Base-by-base conservation (phyloP, 2,113 vertebrate genomes). In the Mormoops blainvillei region DNA sequence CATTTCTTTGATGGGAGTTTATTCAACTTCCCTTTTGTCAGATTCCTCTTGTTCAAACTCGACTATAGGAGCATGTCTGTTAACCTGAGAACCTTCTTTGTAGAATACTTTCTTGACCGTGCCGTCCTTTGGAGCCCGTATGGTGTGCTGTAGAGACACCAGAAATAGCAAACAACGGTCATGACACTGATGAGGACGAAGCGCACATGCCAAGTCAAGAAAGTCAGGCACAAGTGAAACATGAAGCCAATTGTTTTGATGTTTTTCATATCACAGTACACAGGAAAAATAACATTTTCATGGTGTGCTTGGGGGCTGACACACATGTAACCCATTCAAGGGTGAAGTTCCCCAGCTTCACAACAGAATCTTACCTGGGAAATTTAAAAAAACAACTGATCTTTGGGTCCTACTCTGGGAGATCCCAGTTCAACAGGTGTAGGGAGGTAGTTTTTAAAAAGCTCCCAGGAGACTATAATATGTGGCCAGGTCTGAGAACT, bases 101-200 rank as follows among this genome's bases (percentile, higher is more conserved):
- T 99, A 99, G 98, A 99, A 96, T 36, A 99, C 99, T 83, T 98
- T 99, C 98, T 99, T 99, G 73, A 99, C 99, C 3, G 99, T 98
- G 6, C 99, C 99, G 0, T 99, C 98, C 98, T 99, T 99, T 0
- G 99, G 99, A 14, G 99, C 99, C 89, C 99, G 98, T 95, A 99
- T 99, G 50, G 98, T 99, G 58, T 99, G 99, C 99, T 99, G 99
- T 41, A 73, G 12, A 93, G 89, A 98, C 97, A 98, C 2, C 97
- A 74, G 92, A 36, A 18, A 58, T 0, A 6, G n/a, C 71, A 61
- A 24, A 58, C 19, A 16, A 5, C 1, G 45, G 78, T 1, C n/a
- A 20, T 18, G 5, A 16, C 0, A 15, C 36, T 31, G 43, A 36
- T 0, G 5, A 83, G 71, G 68, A 36, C 22, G 11, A 24, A 22